A percentile compares a stretch with the other conserved stretches of the same genome.
Conservation (phyloP, 2,888 invertebrate species). For the Eilema caniola region DNA sequence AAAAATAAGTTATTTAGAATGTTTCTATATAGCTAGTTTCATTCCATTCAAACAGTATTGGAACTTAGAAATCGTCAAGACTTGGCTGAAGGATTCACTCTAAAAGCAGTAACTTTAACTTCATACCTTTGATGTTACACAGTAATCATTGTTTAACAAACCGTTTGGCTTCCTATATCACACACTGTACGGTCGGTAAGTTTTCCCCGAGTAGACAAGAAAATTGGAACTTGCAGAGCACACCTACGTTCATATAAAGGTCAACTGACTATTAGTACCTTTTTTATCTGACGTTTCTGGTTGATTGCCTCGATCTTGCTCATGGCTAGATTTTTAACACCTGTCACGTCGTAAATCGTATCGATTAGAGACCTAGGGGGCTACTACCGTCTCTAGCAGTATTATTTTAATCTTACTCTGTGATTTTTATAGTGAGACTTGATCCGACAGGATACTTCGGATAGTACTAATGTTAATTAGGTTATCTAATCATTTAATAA, state of each 20-base stretch:
- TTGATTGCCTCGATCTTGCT: not conserved
- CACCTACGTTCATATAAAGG: constrained; percentile 2
- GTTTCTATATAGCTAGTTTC: too few species aligned
- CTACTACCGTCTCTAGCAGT: too few species aligned
- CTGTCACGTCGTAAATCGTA: not conserved
- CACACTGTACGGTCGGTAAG: not conserved
- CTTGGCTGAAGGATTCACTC: too few species aligned
- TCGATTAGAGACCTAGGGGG: not conserved
- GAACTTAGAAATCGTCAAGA: too few species aligned
- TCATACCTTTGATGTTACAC: not conserved
- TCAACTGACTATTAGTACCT: not conserved
- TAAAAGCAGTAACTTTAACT: not conserved
- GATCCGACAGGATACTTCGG: too few species aligned
- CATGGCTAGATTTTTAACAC: not conserved
- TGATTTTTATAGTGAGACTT: too few species aligned
- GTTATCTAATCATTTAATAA: too few species aligned
- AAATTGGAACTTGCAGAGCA: not conserved
- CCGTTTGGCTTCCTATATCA: not conserved
- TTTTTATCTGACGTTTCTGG: not conserved
- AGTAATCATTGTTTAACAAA: not conserved
- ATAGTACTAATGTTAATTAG: too few species aligned
- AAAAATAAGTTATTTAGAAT: too few species aligned
- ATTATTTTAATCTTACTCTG: too few species aligned
- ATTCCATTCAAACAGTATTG: too few species aligned
- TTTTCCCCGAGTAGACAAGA: not conserved